phyloP scores from a whole-genome alignment of 2,888 invertebrate species.

The Dynastes hyllus region DNA sequence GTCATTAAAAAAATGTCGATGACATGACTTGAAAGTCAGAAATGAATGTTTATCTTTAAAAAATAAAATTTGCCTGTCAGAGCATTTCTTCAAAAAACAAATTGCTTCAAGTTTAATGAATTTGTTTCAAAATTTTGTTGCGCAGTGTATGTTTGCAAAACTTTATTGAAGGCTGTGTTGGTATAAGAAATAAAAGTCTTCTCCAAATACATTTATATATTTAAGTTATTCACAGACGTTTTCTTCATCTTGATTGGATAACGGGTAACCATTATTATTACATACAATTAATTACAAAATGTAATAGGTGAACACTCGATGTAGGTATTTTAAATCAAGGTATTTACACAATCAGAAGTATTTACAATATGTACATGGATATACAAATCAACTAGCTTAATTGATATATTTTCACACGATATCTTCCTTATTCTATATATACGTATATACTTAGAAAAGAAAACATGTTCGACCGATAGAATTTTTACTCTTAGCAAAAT shows the following conservation, averaged over 20 bases:
- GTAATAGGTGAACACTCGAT: slow-evolving; percentile 64
- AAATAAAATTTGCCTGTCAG: too few relatives aligned
- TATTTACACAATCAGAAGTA: slow-evolving; percentile 66
- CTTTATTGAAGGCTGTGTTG: not conserved
- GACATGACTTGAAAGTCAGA: too few relatives aligned
- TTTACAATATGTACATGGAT: slow-evolving; percentile 63
- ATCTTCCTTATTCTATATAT: slow-evolving; percentile 55
- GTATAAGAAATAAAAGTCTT: slow-evolving; percentile 47
- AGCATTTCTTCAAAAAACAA: too few relatives aligned
- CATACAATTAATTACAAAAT: slow-evolving; percentile 65
- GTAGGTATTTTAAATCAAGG: slow-evolving; percentile 57
- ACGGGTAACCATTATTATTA: slow-evolving; percentile 63
- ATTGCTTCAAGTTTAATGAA: too few relatives aligned
- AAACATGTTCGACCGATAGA: slow-evolving; percentile 32
- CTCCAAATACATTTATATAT: slow-evolving; percentile 66
- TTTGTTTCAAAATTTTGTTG: too few relatives aligned
- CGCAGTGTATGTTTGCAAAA: not conserved
- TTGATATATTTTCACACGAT: slow-evolving; percentile 59
- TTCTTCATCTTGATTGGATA: slow-evolving; percentile 63
- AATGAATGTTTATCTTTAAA: too few relatives aligned
- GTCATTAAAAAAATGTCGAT: too few relatives aligned
- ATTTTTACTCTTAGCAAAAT: slow-evolving; percentile 29
- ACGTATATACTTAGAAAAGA: slow-evolving; percentile 32
- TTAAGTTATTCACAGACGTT: slow-evolving; percentile 67
- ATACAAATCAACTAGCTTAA: slow-evolving; percentile 61